Evolutionary conservation across 2,797 vertebrate species (phyloP).

Genomic region (Notoglanidium macrostoma): DNA sequence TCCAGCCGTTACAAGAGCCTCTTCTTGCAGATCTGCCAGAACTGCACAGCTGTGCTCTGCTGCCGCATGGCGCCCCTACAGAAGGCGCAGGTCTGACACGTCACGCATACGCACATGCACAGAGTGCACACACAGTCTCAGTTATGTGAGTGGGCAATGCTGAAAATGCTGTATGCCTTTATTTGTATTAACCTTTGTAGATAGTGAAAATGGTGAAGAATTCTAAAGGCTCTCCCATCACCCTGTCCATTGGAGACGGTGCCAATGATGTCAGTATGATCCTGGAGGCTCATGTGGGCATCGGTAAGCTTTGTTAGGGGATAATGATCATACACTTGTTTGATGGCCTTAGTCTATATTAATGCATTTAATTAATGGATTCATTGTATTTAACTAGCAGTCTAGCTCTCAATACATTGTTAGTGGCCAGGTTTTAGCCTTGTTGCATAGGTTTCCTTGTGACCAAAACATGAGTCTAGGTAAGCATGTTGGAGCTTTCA

Average conservation of each 20-base stretch:
- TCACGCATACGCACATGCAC: background rate
- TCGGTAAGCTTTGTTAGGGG: constrained; percentile 79
- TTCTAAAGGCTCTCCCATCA: constrained; percentile 91
- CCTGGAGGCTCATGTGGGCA: constrained; percentile 96
- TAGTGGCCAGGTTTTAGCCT: too few relatives aligned
- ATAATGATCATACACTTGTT: background rate
- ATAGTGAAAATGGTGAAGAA: constrained; percentile 98
- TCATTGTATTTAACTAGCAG: background rate
- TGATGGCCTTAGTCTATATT: background rate
- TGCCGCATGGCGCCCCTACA: constrained; percentile 97
- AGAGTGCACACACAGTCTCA: background rate
- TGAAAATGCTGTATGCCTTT: background rate
- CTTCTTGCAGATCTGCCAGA: constrained; percentile 93
- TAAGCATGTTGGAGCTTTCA: background rate
- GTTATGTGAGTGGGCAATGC: constrained; percentile 42
- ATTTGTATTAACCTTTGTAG: constrained; percentile 66
- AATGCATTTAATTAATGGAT: background rate
- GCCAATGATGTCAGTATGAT: constrained; percentile 99
- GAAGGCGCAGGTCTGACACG: constrained; percentile 86
- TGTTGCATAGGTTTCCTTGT: background rate
- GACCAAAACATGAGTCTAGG: background rate
- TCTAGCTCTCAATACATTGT: background rate
- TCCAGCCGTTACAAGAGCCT: constrained; percentile 85
- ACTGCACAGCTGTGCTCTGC: constrained; percentile 92
- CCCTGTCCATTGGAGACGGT: constrained; percentile 92